Evolutionary conservation across 1,140 invertebrate genomes (phyloP), one percentile per base, ranked within the genome.

Genomic region (Belonocnema kinseyi): DNA sequence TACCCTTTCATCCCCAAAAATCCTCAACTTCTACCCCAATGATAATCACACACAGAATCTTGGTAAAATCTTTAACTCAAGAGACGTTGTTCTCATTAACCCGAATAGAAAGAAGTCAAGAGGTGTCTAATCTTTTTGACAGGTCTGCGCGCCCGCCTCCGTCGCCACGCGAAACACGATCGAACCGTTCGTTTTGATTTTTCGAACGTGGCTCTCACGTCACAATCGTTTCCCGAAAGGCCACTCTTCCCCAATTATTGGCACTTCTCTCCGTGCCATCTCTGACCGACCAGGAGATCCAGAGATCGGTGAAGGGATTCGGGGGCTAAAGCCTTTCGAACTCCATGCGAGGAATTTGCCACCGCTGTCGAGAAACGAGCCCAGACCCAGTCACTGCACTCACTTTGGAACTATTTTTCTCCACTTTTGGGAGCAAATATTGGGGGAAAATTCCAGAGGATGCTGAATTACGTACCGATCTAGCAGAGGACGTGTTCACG

Each of bases 401-500:
- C 40, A 46, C 26, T 33, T 19, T 21, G 19, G 1, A 0, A 46
- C 61, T n/a, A 66, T 33, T 40, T 66, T 46, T n/a, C 8, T 4
- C 14, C 12, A 13, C 40, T n/a, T 8, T n/a, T 16, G 8, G 10
- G 14, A 5, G 1, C 13, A n/a, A 40, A 66, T 40, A 13, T 46
- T 46, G 7, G 16, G 12, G 21, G 50, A 46, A 76, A 17, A 54
- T 14, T 33, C 58, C 14, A 12, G 3, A 66, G 14, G 26, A 66
- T 40, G 8, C 58, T 26, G 52, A 13, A 46, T 33, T 86, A 88
- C 87, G 72, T 86, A 88, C 87, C 87, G 79, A 84, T 87, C 78
- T 83, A 73, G 71, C 73, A 76, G 78, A 82, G 74, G 72, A 82
- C 80, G 77, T 74, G 77, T 83, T 82, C 85, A 76, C 82, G 80